These are phyloP conservation scores for Sphenodon punctatus DNA, from an alignment of 2,797 vertebrate genomes.

Conservation along the genomic window DNA sequence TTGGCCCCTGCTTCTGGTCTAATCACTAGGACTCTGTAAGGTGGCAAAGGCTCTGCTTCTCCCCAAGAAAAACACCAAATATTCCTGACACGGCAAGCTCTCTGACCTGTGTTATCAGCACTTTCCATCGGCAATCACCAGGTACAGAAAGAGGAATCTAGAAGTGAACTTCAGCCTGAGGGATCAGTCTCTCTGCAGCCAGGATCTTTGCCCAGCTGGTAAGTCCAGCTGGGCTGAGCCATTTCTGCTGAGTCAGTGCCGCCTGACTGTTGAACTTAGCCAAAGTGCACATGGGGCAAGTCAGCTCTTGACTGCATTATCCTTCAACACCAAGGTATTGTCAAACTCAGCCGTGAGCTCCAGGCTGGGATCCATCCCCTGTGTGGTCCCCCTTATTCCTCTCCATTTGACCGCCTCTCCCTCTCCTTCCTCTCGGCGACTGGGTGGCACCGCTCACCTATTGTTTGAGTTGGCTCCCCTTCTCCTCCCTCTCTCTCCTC, in stretches of 20 bases:
- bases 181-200: background rate
- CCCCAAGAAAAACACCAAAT: background rate
- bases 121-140: accelerated
- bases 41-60: background rate
- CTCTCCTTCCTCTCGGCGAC: background rate
- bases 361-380: background rate
- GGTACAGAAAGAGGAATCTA: background rate
- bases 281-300: accelerated
- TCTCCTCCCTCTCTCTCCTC: background rate
- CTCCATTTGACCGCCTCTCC: background rate
- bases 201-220: accelerated
- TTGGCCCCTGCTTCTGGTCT: too few species aligned
- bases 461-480: background rate
- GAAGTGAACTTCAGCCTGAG: background rate
- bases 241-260: background rate
- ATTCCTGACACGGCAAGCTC: background rate
- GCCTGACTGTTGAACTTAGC: background rate
- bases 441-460: background rate
- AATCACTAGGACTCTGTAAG: too few species aligned
- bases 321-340: background rate
- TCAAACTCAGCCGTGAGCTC: background rate
- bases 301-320: accelerated
- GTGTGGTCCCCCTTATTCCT: background rate
- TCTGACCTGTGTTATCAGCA: background rate
- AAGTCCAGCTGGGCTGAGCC: background rate